Conservation (phyloP, 2,888 invertebrate species). For the Troides oblongomaculatus region DNA sequence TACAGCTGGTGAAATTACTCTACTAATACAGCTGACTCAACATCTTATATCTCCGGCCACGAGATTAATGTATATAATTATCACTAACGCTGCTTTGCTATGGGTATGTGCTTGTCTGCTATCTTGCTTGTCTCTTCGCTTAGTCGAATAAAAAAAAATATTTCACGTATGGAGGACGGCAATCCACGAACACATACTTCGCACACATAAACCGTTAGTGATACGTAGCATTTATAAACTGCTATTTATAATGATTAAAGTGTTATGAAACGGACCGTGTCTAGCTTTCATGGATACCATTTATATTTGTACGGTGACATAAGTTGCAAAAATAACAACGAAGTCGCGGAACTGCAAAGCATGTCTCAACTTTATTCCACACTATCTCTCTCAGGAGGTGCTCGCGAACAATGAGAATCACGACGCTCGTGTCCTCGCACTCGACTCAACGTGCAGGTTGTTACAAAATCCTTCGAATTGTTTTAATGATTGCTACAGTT, state of each 20-base stretch:
- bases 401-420: constrained; percentile 20
- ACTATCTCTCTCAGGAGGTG: constrained; percentile 22
- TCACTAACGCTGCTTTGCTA: too few species aligned
- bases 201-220: not conserved
- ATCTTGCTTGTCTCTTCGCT: too few species aligned
- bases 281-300: constrained; percentile 11
- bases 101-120: too few species aligned
- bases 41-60: too few species aligned
- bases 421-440: constrained; percentile 16
- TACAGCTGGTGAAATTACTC: too few species aligned
- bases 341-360: constrained; percentile 21
- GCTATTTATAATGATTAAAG: not conserved
- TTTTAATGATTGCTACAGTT: not conserved
- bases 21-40: too few species aligned
- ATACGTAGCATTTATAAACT: not conserved
- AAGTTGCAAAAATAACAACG: constrained; percentile 28
- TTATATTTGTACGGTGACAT: constrained; percentile 20
- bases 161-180: not conserved
- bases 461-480: not conserved
- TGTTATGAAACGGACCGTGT: not conserved
- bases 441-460: constrained; percentile 8
- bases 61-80: too few species aligned
- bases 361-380: constrained; percentile 19
- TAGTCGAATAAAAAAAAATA: not conserved
- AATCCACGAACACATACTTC: not conserved